Evolutionary conservation across 2,113 vertebrate genomes (phyloP), one percentile per base, ranked within the genome.

Genomic region (Sprattus sprattus): DNA sequence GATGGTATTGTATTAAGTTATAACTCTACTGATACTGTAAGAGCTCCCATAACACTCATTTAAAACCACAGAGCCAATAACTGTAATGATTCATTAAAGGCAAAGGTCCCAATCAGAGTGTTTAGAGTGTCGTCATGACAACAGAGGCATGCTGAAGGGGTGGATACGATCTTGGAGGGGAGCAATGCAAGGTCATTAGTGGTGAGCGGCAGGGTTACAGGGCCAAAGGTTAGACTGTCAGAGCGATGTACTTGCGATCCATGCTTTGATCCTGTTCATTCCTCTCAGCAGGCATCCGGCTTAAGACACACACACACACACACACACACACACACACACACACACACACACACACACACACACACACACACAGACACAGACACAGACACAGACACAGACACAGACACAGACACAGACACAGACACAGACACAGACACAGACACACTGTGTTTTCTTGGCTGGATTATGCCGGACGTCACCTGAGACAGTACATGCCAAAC

Each of bases 401-500:
- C 39, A 39, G 1, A 39, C 39, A 39, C 39, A 39, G 1, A 39
- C 39, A 39, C 39, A 39, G 1, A 39, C 39, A 39, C 39, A 39
- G 1, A 39, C 39, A 39, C 39, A 39, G 1, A 39, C 46, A 85
- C 87, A 87, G 85, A 71, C 64, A 88, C 85, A 83, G 81, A 81
- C 82, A n/a, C n/a, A n/a, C 46, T 81, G 81, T 84, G 86, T 88
- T 87, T 88, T 85, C 82, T 87, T 88, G 84, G 82, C 88, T 84
- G 71, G 85, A 83, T 84, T 88, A 86, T 86, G 87, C 82, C 75
- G 86, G 90, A 86, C 86, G 84, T 88, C 85, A 89, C 85, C 84
- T 83, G 82, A 85, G 83, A 89, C 67, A 85, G 82, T 88, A 84
- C 88, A 85, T 86, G 85, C 82, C 81, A 83, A 85, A 88, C 18